These are phyloP conservation scores for Phyllostomus discolor DNA, from an alignment of 2,113 vertebrate genomes.

Conservation along the genomic window DNA sequence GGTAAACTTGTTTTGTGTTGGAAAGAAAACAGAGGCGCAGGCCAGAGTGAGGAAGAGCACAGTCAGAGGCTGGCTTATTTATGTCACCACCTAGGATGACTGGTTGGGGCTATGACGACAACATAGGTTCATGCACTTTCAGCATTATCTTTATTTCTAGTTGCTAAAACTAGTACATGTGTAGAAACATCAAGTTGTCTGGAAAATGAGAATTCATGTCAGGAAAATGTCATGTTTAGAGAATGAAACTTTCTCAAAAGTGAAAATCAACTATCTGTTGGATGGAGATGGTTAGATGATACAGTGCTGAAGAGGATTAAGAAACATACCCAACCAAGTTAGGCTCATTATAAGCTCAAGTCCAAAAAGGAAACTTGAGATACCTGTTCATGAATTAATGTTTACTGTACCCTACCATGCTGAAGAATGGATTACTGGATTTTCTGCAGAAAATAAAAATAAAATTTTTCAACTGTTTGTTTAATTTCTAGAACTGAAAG, in stretches of 20 bases:
- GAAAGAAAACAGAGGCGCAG: not conserved
- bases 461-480: not conserved
- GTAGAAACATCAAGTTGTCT: not conserved
- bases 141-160: not conserved
- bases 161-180: not conserved
- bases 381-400: not conserved
- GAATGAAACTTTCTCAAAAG: not conserved
- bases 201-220: not conserved
- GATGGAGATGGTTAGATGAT: not conserved
- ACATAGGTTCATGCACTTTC: not conserved
- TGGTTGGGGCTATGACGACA: not conserved
- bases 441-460: not conserved
- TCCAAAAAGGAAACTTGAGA: not conserved
- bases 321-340: not conserved
- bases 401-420: not conserved
- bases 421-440: not conserved
- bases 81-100: not conserved
- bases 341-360: not conserved
- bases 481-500: not conserved
- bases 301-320: not conserved
- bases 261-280: not conserved
- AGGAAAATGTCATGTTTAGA: not conserved
- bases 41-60: not conserved
- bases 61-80: not conserved
- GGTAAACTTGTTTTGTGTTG: not conserved